Conservation (phyloP, 2,113 vertebrate genomes). For the Perca flavescens region DNA sequence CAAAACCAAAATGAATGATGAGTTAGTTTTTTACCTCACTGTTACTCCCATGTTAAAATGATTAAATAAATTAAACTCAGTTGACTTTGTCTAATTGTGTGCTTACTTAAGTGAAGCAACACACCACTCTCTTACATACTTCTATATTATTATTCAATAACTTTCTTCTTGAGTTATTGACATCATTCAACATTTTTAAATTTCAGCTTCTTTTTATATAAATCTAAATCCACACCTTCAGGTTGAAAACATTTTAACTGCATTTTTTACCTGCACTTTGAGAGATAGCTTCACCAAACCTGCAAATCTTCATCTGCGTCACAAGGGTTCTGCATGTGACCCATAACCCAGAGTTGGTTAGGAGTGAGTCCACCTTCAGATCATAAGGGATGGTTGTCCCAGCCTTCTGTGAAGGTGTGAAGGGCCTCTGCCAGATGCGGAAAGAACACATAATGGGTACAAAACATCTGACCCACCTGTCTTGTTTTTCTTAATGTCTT, state of each 20-base stretch:
- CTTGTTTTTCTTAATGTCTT: too few relatives aligned
- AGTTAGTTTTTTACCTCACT: too few relatives aligned
- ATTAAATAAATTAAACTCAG: neutral
- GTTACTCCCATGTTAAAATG: neutral
- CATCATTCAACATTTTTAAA: too few relatives aligned
- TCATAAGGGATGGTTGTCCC: conserved; percentile 26
- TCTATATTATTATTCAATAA: too few relatives aligned
- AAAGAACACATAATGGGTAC: conserved; percentile 22
- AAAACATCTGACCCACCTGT: neutral
- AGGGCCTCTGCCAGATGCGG: conserved; percentile 19
- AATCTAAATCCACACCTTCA: neutral
- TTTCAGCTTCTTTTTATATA: too few relatives aligned
- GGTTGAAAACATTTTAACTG: neutral
- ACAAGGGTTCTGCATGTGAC: neutral
- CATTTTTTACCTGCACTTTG: neutral
- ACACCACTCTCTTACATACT: too few relatives aligned
- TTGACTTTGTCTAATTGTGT: too few relatives aligned
- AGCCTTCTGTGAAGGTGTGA: conserved; percentile 28
- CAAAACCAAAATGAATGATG: too few relatives aligned
- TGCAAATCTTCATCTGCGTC: neutral
- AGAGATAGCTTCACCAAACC: neutral
- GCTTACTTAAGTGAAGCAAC: too few relatives aligned
- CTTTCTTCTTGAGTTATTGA: too few relatives aligned
- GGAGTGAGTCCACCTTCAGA: conserved; percentile 25
- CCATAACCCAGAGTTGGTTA: conserved; percentile 35